phyloP scores from a whole-genome alignment of 1,140 invertebrate species.

The Hypothenemus hampei region DNA sequence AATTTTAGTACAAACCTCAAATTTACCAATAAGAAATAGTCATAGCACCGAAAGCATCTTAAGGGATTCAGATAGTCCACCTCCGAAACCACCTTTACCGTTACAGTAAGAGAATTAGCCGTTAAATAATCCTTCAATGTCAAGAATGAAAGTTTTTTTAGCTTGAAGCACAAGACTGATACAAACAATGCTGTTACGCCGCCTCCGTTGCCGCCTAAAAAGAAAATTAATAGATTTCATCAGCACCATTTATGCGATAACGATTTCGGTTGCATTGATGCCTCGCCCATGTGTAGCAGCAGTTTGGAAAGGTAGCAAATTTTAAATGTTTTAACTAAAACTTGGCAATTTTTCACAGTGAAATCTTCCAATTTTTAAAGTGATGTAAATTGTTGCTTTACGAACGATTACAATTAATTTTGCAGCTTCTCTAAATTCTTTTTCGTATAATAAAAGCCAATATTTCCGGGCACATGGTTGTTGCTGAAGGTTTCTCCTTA shows the following conservation, averaged over 20 bases:
- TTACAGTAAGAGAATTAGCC: conserved; percentile 39
- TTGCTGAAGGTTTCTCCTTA: no score
- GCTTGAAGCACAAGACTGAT: conserved; percentile 30
- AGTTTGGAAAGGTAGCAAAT: conserved; percentile 51
- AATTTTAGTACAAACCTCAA: conserved; percentile 58
- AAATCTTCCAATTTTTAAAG: no score
- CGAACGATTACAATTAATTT: no score
- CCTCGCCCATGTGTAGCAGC: conserved; percentile 50
- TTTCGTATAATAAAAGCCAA: no score
- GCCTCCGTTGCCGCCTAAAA: conserved; percentile 73
- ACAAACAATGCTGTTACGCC: conserved; percentile 46
- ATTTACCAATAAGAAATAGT: conserved; percentile 53
- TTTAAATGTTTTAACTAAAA: background rate
- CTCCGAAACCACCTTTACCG: conserved; percentile 83
- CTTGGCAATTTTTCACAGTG: no score
- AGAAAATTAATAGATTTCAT: conserved; percentile 52
- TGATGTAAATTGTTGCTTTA: no score
- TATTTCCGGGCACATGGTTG: no score
- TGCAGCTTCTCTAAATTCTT: no score
- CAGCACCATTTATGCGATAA: conserved; percentile 47
- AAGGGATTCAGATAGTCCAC: conserved; percentile 54
- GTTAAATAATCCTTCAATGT: background rate
- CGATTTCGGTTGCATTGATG: conserved; percentile 49
- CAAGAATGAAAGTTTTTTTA: conserved; percentile 10
- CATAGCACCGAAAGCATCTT: conserved; percentile 67